These are phyloP conservation scores for Hyles vespertilio DNA, from an alignment of 1,140 invertebrate genomes.

Conservation along the genomic window DNA sequence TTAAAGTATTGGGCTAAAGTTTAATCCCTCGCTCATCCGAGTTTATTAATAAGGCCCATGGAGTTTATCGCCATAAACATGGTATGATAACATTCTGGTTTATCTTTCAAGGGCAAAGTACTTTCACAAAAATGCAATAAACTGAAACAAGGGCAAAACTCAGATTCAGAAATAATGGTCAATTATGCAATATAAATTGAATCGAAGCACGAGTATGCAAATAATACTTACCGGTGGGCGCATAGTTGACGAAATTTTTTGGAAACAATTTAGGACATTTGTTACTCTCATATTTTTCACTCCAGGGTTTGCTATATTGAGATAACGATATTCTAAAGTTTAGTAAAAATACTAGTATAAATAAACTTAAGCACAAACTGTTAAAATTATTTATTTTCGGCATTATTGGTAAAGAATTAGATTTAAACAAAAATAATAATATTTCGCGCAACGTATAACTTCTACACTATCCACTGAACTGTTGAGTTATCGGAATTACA, in stretches of 20 bases:
- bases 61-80: no score
- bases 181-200: no score
- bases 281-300: slow-evolving; percentile 68
- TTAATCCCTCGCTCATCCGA: no score
- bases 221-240: slow-evolving; percentile 62
- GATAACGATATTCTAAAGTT: slow-evolving; percentile 43
- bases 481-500: slow-evolving; percentile 35
- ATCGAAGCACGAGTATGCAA: no score
- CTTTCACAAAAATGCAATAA: no score
- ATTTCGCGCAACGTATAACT: slow-evolving; percentile 6
- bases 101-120: no score
- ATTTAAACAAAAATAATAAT: no score
- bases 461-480: slow-evolving; percentile 4
- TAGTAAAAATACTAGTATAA: slow-evolving; percentile 36
- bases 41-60: no score
- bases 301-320: slow-evolving; percentile 66
- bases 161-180: no score
- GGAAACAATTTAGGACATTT: slow-evolving; percentile 71
- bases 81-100: no score
- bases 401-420: neutral
- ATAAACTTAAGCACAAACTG: slow-evolving; percentile 24
- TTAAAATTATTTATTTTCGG: slow-evolving; percentile 20
- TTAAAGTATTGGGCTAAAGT: no score
- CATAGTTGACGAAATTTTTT: slow-evolving; percentile 70
- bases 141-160: no score